Conservation (phyloP, 2,113 vertebrate species). For the Himantopus leucocephalus region DNA sequence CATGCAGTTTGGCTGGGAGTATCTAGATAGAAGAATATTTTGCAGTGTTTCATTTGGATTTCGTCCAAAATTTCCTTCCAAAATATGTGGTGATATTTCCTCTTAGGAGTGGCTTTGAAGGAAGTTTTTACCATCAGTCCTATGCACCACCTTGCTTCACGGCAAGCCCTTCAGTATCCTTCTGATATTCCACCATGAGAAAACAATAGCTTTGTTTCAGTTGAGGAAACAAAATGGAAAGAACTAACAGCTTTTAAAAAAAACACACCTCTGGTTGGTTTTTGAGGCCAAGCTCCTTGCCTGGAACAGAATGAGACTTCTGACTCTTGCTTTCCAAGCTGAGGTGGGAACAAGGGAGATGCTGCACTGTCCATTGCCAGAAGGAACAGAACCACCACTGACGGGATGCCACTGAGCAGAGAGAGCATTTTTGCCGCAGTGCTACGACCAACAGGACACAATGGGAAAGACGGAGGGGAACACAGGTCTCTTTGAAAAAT, state of each 20-base stretch:
- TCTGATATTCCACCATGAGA: background rate
- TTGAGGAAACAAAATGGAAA: slow-evolving; percentile 29
- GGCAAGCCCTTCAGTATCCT: background rate
- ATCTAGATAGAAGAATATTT: slow-evolving; percentile 26
- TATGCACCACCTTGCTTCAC: background rate
- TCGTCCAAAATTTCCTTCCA: slow-evolving; percentile 8
- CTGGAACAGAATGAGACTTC: background rate
- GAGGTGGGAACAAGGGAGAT: background rate
- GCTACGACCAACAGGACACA: slow-evolving; percentile 42
- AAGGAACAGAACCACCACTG: slow-evolving; percentile 9
- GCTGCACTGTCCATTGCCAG: slow-evolving; percentile 19
- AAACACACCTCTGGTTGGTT: background rate
- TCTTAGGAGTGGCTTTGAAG: background rate
- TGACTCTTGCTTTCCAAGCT: background rate
- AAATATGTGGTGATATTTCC: background rate
- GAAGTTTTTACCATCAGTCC: background rate
- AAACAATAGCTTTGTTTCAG: background rate
- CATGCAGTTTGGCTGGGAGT: background rate
- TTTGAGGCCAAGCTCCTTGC: background rate
- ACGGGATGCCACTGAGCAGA: background rate
- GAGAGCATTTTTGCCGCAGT: background rate
- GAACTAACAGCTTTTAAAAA: background rate
- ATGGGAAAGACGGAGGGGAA: slow-evolving; percentile 15
- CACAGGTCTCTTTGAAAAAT: slow-evolving; percentile 39
- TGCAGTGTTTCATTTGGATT: slow-evolving; percentile 24